Conservation (phyloP, 1,140 invertebrate genomes). For the Drosophila lowei region DNA sequence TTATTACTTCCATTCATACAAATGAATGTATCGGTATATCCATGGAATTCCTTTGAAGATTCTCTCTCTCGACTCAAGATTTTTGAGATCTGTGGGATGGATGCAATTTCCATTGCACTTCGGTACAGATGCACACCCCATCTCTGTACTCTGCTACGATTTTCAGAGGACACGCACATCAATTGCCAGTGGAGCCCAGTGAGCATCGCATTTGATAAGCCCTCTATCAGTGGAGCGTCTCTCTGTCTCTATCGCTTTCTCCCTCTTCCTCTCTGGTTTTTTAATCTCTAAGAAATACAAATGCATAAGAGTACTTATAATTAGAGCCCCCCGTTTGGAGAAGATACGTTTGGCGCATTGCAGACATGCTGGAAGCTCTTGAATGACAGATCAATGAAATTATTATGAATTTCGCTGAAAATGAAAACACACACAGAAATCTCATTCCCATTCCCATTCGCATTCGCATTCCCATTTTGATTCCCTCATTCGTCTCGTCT, state of each 20-base stretch:
- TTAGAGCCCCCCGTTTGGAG: conserved; percentile 11
- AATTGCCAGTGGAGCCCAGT: no score
- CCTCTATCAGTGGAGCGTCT: no score
- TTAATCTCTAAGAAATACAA: no score
- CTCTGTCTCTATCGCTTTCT: no score
- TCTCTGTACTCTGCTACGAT: no score
- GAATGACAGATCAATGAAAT: conserved; percentile 81
- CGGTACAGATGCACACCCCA: no score
- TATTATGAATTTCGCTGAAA: conserved; percentile 65
- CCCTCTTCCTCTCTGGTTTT: no score
- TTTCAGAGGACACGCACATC: no score
- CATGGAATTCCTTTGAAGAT: conserved; percentile 48
- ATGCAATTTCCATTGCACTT: conserved; percentile 4
- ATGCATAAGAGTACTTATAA: conserved; percentile 3
- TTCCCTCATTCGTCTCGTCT: conserved; percentile 7
- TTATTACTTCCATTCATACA: conserved; percentile 12
- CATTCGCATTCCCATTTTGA: background rate
- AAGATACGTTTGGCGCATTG: conserved; percentile 33
- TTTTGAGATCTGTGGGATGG: conserved; percentile 35
- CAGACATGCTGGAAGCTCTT: conserved; percentile 72
- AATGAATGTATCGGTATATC: conserved; percentile 26
- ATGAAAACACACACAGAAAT: conserved; percentile 1
- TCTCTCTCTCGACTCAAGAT: conserved; percentile 3
- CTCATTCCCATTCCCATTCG: background rate
- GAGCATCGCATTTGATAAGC: no score